phyloP scores from a whole-genome alignment of 2,113 vertebrate genomes.

The Bostrychus sinensis region DNA sequence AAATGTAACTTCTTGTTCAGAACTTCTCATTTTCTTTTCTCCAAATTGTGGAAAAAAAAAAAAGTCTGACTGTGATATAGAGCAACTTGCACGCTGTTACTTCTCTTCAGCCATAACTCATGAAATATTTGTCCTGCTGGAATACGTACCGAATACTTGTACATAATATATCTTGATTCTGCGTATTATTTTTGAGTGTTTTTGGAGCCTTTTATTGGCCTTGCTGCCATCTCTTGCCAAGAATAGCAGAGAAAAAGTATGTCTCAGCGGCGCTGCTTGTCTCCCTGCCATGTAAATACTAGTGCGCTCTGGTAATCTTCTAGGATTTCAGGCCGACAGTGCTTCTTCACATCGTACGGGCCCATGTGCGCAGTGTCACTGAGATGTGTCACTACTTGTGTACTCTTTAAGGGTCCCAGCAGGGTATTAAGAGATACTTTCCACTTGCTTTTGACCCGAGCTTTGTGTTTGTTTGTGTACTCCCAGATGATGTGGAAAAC shows the following conservation, averaged over 20 bases:
- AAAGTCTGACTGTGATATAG: background rate
- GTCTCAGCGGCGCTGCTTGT: constrained; percentile 27
- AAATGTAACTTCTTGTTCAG: background rate
- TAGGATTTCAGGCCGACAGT: constrained; percentile 60
- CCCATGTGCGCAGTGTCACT: constrained; percentile 43
- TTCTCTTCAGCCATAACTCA: constrained; percentile 10
- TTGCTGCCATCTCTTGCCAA: constrained; percentile 35
- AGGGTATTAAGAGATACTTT: constrained; percentile 44
- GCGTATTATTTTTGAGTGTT: constrained; percentile 9
- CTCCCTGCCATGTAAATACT: constrained; percentile 33
- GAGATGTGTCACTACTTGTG: constrained; percentile 51
- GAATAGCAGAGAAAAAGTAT: constrained; percentile 63
- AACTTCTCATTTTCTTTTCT: background rate
- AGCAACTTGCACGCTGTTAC: background rate
- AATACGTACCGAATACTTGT: constrained; percentile 9
- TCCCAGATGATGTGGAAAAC: constrained; percentile 29
- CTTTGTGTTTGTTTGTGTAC: constrained; percentile 39
- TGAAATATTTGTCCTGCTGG: background rate
- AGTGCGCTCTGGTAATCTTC: constrained; percentile 47
- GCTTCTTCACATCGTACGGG: constrained; percentile 19
- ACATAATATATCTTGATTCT: constrained; percentile 12
- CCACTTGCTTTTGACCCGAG: constrained; percentile 41
- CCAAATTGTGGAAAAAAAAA: background rate
- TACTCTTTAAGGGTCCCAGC: constrained; percentile 24
- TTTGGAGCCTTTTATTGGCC: constrained; percentile 41